These are phyloP conservation scores for Aphrocallistes beatrix DNA, from an alignment of 37 sponge, comb jelly and placozoan species.

Conservation along the genomic window DNA sequence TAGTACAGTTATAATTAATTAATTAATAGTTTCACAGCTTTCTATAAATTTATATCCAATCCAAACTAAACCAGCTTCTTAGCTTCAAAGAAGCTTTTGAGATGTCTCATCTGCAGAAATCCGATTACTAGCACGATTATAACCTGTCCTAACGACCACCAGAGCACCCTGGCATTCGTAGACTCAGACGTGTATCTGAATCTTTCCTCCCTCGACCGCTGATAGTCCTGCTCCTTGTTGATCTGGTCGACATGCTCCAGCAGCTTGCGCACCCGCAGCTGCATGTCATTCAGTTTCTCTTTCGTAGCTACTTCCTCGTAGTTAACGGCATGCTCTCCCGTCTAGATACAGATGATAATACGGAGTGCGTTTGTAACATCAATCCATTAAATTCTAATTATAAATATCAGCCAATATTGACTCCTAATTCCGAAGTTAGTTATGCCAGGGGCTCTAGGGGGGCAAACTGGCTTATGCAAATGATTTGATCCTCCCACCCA, in stretches of 20 bases:
- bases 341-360: no score
- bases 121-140: constrained; percentile 75
- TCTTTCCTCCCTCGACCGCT: constrained; percentile 86
- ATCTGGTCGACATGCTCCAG: constrained; percentile 95
- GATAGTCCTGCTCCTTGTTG: constrained; percentile 88
- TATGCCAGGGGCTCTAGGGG: no score
- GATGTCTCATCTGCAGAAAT: constrained; percentile 94
- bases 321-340: constrained; percentile 94
- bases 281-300: constrained; percentile 91
- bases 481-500: no score
- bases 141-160: constrained; percentile 92
- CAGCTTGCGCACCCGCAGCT: constrained; percentile 81
- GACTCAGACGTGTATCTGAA: constrained; percentile 84
- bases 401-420: no score
- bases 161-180: constrained; percentile 89
- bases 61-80: constrained; percentile 94
- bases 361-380: no score
- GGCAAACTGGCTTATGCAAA: no score
- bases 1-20: no score
- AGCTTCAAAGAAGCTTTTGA: constrained; percentile 95
- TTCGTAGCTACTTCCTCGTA: constrained; percentile 80
- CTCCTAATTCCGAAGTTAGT: no score
- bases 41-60: no score
- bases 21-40: no score
- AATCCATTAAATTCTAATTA: no score